phyloP scores from a whole-genome alignment of 2,113 vertebrate species.

The Salvator merianae region DNA sequence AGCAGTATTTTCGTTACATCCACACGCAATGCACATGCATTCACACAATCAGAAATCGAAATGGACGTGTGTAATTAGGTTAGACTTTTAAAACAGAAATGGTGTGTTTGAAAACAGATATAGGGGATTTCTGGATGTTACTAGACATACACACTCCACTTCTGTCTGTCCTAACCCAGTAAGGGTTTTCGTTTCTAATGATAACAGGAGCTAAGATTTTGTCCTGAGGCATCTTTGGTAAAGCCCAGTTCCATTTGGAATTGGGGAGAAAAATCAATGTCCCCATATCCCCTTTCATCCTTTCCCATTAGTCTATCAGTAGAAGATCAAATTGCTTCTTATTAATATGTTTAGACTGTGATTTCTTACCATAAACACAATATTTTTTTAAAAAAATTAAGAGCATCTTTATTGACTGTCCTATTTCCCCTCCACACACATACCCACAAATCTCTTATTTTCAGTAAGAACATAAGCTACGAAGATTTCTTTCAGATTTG shows the following conservation, averaged over 20 bases:
- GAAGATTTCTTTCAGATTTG: constrained; percentile 70
- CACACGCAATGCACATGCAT: constrained; percentile 18
- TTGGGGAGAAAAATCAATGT: constrained; percentile 4
- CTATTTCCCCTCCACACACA: constrained; percentile 17
- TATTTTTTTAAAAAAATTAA: constrained; percentile 35
- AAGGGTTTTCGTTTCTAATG: too few species aligned
- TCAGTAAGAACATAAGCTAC: constrained; percentile 71
- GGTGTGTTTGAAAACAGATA: background rate
- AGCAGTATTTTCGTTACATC: constrained; percentile 59
- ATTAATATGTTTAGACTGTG: background rate
- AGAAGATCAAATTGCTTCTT: constrained; percentile 26
- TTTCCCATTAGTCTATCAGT: background rate
- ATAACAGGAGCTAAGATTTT: too few species aligned
- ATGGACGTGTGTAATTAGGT: constrained; percentile 48
- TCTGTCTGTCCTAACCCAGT: background rate
- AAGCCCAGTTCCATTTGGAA: constrained; percentile 9
- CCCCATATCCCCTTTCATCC: background rate
- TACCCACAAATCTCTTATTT: background rate
- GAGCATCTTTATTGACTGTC: constrained; percentile 55
- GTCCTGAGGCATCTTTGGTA: background rate
- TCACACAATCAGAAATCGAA: constrained; percentile 38
- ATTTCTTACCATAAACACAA: constrained; percentile 26
- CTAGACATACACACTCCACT: too few species aligned
- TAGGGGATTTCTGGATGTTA: background rate
- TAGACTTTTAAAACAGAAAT: constrained; percentile 40